phyloP scores from a whole-genome alignment of 2,888 invertebrate genomes.

The Portevinia maculata region DNA sequence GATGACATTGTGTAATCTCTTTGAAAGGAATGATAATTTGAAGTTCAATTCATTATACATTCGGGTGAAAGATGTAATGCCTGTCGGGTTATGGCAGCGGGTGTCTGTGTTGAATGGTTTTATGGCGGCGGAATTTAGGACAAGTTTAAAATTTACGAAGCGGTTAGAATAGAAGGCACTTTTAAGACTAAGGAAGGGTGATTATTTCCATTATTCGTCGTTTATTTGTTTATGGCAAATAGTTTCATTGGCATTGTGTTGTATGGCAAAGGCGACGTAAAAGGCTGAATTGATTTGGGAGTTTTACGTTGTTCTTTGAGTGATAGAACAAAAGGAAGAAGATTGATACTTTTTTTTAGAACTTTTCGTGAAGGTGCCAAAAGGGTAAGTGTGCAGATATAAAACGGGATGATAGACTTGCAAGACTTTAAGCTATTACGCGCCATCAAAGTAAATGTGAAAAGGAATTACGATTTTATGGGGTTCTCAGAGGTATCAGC shows the following conservation, averaged over 20 bases:
- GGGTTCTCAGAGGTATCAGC: background rate
- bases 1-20: conserved; percentile 74
- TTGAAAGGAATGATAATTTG: conserved; percentile 73
- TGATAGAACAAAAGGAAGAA: background rate
- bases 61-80: conserved; percentile 49
- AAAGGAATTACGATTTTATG: background rate
- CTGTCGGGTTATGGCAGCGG: background rate
- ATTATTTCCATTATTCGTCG: conserved; percentile 36
- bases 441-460: background rate
- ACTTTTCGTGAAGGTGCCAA: background rate
- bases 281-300: conserved; percentile 28
- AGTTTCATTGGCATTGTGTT: conserved; percentile 45
- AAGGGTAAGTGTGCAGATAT: background rate
- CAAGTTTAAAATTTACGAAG: conserved; percentile 72
- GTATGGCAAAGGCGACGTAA: background rate
- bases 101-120: conserved; percentile 45
- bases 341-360: background rate
- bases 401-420: background rate
- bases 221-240: conserved; percentile 67
- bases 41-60: conserved; percentile 72
- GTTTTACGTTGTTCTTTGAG: conserved; percentile 25
- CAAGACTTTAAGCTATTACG: background rate
- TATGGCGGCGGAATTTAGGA: conserved; percentile 65
- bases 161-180: conserved; percentile 66
- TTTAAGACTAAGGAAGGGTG: conserved; percentile 29